Conservation (phyloP, 2,797 vertebrate species). For the Coregonus ussuriensis region DNA sequence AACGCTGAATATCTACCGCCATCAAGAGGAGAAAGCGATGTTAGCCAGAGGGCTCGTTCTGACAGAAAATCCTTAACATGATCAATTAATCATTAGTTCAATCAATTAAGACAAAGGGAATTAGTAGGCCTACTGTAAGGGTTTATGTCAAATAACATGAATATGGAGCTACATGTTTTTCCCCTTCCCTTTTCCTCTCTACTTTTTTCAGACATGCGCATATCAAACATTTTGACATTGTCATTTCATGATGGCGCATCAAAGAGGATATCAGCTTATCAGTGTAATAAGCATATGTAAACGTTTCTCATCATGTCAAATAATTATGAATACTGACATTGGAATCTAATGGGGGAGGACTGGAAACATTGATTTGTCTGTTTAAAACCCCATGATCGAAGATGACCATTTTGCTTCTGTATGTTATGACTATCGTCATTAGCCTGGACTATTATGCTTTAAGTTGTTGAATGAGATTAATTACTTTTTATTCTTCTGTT, state of each 20-base stretch:
- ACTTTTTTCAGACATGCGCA: background rate
- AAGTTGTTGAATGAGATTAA: background rate
- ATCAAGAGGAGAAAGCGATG: background rate
- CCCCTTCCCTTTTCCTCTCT: background rate
- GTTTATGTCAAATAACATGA: background rate
- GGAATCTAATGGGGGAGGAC: background rate
- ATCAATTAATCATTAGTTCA: conserved; percentile 20
- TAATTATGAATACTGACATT: background rate
- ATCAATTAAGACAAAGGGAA: conserved; percentile 16
- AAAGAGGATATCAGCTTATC: background rate
- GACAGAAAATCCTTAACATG: conserved; percentile 24
- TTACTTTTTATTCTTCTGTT: background rate
- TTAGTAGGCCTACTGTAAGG: background rate
- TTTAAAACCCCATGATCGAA: conserved; percentile 4
- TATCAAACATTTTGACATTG: background rate
- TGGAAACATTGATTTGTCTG: background rate
- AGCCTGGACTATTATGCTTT: background rate
- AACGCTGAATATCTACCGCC: background rate
- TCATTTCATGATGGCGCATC: background rate
- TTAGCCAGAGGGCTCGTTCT: conserved; percentile 7
- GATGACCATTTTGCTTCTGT: background rate
- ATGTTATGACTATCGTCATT: background rate
- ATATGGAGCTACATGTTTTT: background rate
- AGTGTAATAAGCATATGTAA: background rate
- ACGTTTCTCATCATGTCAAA: background rate